phyloP scores from a whole-genome alignment of 1,140 invertebrate genomes.

The Caerostris extrusa region DNA sequence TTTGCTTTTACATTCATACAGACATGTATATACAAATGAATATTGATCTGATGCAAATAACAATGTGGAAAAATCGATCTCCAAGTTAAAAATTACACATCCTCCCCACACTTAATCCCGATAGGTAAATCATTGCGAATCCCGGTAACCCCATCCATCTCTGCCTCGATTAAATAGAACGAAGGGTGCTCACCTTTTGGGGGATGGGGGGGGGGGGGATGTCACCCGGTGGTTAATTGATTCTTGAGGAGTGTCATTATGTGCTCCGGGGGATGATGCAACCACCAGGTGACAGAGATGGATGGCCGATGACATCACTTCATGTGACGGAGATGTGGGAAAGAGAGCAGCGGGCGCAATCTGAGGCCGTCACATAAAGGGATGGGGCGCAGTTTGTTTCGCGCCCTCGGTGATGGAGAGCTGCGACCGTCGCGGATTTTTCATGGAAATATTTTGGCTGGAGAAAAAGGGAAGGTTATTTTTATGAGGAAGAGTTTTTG shows the following conservation, averaged over 20 bases:
- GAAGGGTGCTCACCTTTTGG: conserved; percentile 33
- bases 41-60: too few relatives aligned
- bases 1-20: too few relatives aligned
- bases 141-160: conserved; percentile 56
- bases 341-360: conserved; percentile 58
- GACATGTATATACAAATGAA: too few relatives aligned
- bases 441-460: background rate
- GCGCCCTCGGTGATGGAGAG: conserved; percentile 8
- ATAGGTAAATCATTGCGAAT: conserved; percentile 8
- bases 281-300: conserved; percentile 63
- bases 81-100: background rate
- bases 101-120: background rate
- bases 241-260: conserved; percentile 72
- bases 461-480: background rate
- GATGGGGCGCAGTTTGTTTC: conserved; percentile 56
- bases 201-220: conserved; percentile 30
- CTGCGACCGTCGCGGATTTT: conserved; percentile 1
- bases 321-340: conserved; percentile 67
- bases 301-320: conserved; percentile 74
- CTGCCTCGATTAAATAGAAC: conserved; percentile 55
- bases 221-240: conserved; percentile 73
- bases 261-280: conserved; percentile 36
- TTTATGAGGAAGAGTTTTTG: background rate
- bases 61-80: background rate
- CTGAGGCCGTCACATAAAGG: conserved; percentile 45